phyloP scores from a whole-genome alignment of 2,113 vertebrate genomes.

The Callaeas wilsoni region DNA sequence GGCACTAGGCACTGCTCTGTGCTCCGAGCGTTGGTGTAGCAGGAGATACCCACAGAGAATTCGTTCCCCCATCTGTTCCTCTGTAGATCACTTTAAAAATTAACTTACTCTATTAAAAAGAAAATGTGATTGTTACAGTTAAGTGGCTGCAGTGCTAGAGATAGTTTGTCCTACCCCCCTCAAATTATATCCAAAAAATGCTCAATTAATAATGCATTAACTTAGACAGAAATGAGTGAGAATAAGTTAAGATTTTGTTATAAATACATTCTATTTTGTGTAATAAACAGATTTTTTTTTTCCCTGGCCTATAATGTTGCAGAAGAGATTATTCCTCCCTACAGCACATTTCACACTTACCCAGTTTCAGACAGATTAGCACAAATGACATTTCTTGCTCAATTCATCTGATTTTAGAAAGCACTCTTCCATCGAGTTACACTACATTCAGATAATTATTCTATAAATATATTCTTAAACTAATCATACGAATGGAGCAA shows the following conservation, averaged over 20 bases:
- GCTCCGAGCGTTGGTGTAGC: background rate
- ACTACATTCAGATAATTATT: conserved; percentile 1
- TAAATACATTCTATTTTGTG: background rate
- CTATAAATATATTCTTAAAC: conserved; percentile 19
- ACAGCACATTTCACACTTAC: conserved; percentile 42
- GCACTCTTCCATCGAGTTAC: conserved; percentile 23
- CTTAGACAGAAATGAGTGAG: background rate
- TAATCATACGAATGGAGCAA: background rate
- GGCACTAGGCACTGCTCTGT: background rate
- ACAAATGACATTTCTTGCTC: conserved; percentile 17
- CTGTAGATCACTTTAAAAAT: conserved; percentile 50
- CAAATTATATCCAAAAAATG: background rate
- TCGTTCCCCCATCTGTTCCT: conserved; percentile 15
- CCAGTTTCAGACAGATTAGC: conserved; percentile 43
- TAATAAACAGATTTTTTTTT: background rate
- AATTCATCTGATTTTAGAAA: conserved; percentile 43
- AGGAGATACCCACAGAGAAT: conserved; percentile 25
- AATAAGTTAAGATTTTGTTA: background rate
- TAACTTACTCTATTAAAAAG: conserved; percentile 24
- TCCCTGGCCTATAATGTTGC: background rate
- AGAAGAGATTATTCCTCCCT: conserved; percentile 38
- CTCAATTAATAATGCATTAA: background rate
- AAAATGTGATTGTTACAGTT: conserved; percentile 50
- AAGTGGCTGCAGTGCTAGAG: background rate
- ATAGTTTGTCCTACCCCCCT: background rate